Percentiles rank a stretch among this genome's conserved stretches.
These are phyloP conservation scores for Cephalopachus bancanus DNA, from an alignment of 2,797 vertebrate genomes.

Conservation along the genomic window DNA sequence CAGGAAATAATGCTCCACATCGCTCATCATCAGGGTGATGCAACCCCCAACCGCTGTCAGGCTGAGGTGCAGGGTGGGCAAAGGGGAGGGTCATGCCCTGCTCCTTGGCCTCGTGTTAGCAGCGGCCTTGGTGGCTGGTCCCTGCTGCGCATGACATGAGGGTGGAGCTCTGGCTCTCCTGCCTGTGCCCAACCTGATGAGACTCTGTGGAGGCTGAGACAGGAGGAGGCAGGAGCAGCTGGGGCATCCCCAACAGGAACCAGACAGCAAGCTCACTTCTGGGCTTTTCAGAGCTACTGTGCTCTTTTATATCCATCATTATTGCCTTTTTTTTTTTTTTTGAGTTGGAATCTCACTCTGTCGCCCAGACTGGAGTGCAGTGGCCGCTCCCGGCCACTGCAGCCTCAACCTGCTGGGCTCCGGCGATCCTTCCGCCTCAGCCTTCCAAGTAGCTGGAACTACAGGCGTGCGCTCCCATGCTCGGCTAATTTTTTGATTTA, in stretches of 20 bases:
- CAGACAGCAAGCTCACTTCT: not conserved
- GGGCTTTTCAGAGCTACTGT: not conserved
- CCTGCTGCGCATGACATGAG: not conserved
- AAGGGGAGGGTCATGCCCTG: fast-evolving
- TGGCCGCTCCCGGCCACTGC: no score
- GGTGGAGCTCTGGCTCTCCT: not conserved
- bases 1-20: not conserved
- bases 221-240: not conserved
- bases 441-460: no score
- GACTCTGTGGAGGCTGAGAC: not conserved
- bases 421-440: no score
- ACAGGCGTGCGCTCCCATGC: no score
- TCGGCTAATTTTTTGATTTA: no score
- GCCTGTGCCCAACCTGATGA: no score
- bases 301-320: no score
- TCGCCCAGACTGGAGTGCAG: no score
- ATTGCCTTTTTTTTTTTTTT: not conserved
- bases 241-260: not conserved
- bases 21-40: not conserved
- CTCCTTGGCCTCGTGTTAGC: not conserved
- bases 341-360: no score
- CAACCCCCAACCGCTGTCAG: not conserved
- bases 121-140: not conserved
- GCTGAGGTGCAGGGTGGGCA: not conserved
- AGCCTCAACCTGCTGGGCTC: no score